phyloP scores from a whole-genome alignment of 2,888 invertebrate genomes.

The Melanchra persicariae region DNA sequence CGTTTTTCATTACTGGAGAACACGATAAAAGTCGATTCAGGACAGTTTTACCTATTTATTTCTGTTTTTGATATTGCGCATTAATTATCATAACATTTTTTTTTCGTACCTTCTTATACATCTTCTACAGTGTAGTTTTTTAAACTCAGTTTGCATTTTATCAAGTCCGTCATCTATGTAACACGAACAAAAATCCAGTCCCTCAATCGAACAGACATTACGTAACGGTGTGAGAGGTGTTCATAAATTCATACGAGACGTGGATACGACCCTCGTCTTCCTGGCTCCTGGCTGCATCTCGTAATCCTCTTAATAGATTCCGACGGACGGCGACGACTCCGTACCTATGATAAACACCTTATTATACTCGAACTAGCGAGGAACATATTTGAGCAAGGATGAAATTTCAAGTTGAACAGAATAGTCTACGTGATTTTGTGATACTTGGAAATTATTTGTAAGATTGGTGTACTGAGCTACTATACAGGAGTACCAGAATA shows the following conservation, averaged over 20 bases:
- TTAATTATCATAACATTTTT: no score
- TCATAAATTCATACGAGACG: slow-evolving; percentile 79
- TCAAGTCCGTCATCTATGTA: no score
- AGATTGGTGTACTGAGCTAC: no score
- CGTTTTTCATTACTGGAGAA: no score
- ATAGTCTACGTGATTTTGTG: slow-evolving; percentile 29
- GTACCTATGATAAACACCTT: slow-evolving; percentile 66
- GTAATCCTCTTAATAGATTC: slow-evolving; percentile 91
- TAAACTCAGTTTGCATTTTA: no score
- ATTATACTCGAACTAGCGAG: slow-evolving; percentile 42
- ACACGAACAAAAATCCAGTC: no score
- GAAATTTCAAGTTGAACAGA: slow-evolving; percentile 31
- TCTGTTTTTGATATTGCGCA: no score
- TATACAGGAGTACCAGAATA: no score
- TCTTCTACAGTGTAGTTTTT: no score
- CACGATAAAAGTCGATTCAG: no score
- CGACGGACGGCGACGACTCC: slow-evolving; percentile 78
- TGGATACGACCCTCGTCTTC: slow-evolving; percentile 87
- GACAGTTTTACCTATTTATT: no score
- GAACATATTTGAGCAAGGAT: slow-evolving; percentile 52
- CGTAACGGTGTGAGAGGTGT: slow-evolving; percentile 75
- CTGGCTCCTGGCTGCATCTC: slow-evolving; percentile 81
- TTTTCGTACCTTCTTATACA: no score
- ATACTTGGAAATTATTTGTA: neutral
- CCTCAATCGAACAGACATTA: slow-evolving; percentile 29